Percentiles rank a stretch among this genome's conserved stretches.
phyloP scores from a whole-genome alignment of 2,797 vertebrate genomes.

The Gambusia yucatana region DNA sequence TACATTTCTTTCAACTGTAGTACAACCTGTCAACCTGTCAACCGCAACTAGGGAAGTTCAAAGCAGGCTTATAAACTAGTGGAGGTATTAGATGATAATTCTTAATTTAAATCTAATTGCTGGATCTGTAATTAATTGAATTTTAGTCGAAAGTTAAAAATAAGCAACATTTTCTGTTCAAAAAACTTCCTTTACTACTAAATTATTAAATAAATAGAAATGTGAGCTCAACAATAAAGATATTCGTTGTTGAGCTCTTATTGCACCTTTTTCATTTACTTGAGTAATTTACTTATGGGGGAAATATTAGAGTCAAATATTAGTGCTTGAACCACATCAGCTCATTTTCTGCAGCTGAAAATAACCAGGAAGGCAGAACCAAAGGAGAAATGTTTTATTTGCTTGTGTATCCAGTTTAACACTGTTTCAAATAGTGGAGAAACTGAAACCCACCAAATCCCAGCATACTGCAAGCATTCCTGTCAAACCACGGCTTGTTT shows the following conservation, averaged over 20 bases:
- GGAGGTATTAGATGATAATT: neutral
- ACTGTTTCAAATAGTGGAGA: constrained; percentile 61
- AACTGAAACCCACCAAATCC: constrained; percentile 58
- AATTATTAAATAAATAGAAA: too few species aligned
- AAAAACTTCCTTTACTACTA: too few species aligned
- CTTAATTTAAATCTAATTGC: neutral
- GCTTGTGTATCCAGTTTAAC: constrained; percentile 65
- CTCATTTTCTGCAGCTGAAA: neutral
- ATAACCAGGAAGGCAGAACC: constrained; percentile 28
- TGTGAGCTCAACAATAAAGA: too few species aligned
- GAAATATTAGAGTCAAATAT: neutral
- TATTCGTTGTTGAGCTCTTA: too few species aligned
- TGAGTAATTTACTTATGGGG: neutral
- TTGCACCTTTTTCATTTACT: too few species aligned
- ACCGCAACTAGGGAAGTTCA: neutral
- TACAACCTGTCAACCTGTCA: neutral
- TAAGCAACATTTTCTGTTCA: too few species aligned
- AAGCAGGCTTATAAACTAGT: neutral
- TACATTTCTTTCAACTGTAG: neutral
- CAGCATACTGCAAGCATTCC: constrained; percentile 39
- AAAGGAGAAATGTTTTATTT: constrained; percentile 72
- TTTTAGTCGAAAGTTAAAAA: too few species aligned
- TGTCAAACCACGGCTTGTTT: constrained; percentile 21
- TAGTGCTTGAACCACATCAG: neutral
- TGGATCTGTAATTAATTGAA: neutral